phyloP scores from a whole-genome alignment of 2,888 invertebrate species.

The Neoaliturus tenellus region DNA sequence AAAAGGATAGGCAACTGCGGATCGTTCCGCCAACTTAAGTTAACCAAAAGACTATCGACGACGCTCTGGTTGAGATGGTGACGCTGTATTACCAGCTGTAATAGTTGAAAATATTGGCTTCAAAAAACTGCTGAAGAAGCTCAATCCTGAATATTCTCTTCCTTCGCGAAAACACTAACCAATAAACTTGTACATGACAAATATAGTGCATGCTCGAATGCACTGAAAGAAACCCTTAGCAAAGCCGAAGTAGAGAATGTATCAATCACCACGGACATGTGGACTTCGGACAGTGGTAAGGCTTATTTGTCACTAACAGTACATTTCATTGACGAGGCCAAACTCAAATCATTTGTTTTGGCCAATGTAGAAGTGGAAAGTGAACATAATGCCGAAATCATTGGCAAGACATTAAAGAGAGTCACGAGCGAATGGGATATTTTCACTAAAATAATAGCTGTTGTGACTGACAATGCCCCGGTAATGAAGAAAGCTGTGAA shows the following conservation, averaged over 20 bases:
- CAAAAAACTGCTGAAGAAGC: not conserved
- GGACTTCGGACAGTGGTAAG: slow-evolving; percentile 3
- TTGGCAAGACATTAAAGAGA: not conserved
- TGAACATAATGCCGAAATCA: not conserved
- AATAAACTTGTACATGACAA: not conserved
- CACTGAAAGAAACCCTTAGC: not conserved
- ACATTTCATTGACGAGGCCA: not conserved
- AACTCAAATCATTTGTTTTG: not conserved
- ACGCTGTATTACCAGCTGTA: not conserved
- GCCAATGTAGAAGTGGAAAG: not conserved
- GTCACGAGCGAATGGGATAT: not conserved
- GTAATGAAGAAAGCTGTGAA: not conserved
- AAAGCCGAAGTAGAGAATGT: slow-evolving; percentile 5
- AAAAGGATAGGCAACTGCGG: not conserved
- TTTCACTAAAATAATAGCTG: not conserved
- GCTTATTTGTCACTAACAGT: not conserved
- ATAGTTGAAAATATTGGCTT: slow-evolving; percentile 31
- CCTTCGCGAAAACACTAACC: not conserved
- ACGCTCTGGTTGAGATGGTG: slow-evolving; percentile 15
- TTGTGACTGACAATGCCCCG: not conserved
- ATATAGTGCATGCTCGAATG: not conserved
- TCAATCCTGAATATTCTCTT: slow-evolving; percentile 12
- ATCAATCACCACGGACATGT: slow-evolving; percentile 3
- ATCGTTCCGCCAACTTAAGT: not conserved
- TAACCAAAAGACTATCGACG: slow-evolving; percentile 11